phyloP scores from a whole-genome alignment of 2,888 invertebrate species.

The Xylophagus ater region DNA sequence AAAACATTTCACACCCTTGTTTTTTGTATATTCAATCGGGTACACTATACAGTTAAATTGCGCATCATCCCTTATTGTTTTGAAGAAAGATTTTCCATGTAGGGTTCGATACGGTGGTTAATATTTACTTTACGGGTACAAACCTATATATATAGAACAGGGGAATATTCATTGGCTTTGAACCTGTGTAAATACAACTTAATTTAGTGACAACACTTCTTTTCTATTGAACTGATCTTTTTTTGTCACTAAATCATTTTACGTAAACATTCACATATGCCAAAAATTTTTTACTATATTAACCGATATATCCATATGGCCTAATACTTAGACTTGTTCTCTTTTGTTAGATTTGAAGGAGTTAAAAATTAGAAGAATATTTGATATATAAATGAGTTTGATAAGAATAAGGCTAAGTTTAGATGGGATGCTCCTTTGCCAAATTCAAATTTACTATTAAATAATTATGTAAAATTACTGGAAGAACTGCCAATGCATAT shows the following conservation, averaged over 20 bases:
- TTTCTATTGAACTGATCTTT: not conserved
- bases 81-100: too few species aligned
- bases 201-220: not conserved
- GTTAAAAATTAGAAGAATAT: too few species aligned
- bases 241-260: slow-evolving; percentile 6
- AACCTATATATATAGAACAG: too few species aligned
- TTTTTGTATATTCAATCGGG: slow-evolving; percentile 1
- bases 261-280: slow-evolving; percentile 6
- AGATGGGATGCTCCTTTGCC: too few species aligned
- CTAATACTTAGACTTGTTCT: too few species aligned
- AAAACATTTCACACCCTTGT: slow-evolving; percentile 11
- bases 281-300: not conserved
- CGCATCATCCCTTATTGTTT: not conserved
- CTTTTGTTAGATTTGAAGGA: too few species aligned
- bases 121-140: slow-evolving; percentile 9
- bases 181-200: not conserved
- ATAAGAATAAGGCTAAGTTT: too few species aligned
- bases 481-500: too few species aligned
- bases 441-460: too few species aligned
- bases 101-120: not conserved
- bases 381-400: too few species aligned
- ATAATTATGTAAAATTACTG: too few species aligned
- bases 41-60: slow-evolving; percentile 3
- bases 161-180: slow-evolving; percentile 8
- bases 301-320: too few species aligned